Evolutionary conservation across 2,113 vertebrate genomes (phyloP).

Genomic region (human (Homo sapiens)): GRCh38 chr20:41027001-41027500

Average conservation of each 20-base stretch:
- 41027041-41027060: neutral
- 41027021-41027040: slow-evolving; percentile 17
- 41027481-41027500: too few species aligned
- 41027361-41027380: neutral
- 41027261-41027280: neutral
- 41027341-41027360: neutral
- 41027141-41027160: neutral
- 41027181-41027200: slow-evolving; percentile 6
- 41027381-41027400: too few species aligned
- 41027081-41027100: neutral
- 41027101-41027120: neutral
- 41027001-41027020: neutral
- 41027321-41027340: neutral
- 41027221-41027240: slow-evolving; percentile 31
- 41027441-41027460: too few species aligned
- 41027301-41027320: neutral
- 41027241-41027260: neutral
- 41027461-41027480: too few species aligned
- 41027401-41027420: too few species aligned
- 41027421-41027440: too few species aligned
- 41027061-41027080: too few species aligned
- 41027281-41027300: neutral
- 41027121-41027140: neutral
- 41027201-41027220: neutral
- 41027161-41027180: slow-evolving; percentile 35